A percentile compares a stretch with the other conserved stretches of the same genome.
Conservation (phyloP, 2,797 vertebrate species). For the Coendou prehensilis region DNA sequence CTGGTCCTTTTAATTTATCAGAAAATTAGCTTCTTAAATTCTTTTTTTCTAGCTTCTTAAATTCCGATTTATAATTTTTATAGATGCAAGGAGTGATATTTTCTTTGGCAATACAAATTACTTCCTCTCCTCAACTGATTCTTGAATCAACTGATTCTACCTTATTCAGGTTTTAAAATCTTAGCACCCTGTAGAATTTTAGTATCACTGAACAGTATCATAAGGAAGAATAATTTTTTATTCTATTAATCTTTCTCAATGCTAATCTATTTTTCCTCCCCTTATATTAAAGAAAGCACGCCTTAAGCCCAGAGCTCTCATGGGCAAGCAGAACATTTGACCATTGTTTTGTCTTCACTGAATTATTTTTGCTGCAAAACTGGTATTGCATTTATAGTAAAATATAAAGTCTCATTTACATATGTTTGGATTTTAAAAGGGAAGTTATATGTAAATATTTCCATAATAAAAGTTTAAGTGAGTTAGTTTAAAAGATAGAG, state of each 20-base stretch:
- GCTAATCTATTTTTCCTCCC: neutral
- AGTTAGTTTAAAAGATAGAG: neutral
- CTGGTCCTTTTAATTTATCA: conserved; percentile 63
- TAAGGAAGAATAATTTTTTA: conserved; percentile 45
- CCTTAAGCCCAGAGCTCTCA: neutral
- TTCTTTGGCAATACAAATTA: conserved; percentile 51
- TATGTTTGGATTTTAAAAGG: conserved; percentile 41
- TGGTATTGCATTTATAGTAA: conserved; percentile 40
- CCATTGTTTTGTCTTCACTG: conserved; percentile 29
- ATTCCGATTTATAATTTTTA: conserved; percentile 49
- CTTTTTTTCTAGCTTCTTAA: conserved; percentile 41
- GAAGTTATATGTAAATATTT: conserved; percentile 59
- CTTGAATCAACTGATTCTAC: conserved; percentile 31
- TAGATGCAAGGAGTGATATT: conserved; percentile 24
- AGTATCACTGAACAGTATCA: neutral
- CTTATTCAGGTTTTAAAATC: conserved; percentile 52
- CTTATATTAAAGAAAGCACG: conserved; percentile 44
- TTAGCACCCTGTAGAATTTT: neutral
- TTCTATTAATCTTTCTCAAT: conserved; percentile 46
- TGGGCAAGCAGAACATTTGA: conserved; percentile 13
- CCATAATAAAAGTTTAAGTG: conserved; percentile 39
- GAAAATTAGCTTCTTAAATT: conserved; percentile 51
- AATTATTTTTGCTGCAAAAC: conserved; percentile 66
- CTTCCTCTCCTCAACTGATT: conserved; percentile 46
- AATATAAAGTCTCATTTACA: conserved; percentile 30